A percentile compares a stretch with the other conserved stretches of the same genome.
Evolutionary conservation across 64 coral and sea anemone species (phyloP).

Genomic region (Stylophora pistillata): DNA sequence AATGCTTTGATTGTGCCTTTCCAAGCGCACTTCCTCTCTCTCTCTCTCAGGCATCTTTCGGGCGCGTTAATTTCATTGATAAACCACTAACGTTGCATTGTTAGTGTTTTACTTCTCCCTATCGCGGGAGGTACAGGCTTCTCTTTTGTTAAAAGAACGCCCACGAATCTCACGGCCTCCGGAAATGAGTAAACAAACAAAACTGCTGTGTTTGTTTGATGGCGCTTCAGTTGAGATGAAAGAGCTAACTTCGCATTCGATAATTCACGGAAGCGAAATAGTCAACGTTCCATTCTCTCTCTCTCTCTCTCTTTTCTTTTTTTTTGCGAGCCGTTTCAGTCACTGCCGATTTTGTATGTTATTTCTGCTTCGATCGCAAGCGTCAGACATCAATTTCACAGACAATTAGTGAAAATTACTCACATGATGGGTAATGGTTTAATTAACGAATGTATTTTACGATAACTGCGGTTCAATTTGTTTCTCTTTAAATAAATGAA

Average conservation of each 20-base stretch:
- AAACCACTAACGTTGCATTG: background rate
- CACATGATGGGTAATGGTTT: background rate
- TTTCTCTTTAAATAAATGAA: conserved; percentile 23
- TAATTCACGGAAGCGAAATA: background rate
- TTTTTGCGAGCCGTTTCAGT: background rate
- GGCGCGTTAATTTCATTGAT: background rate
- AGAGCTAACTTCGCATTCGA: background rate
- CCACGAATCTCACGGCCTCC: background rate
- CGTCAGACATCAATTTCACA: conserved; percentile 48
- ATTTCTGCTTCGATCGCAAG: background rate
- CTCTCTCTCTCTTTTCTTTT: background rate
- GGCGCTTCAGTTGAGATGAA: background rate
- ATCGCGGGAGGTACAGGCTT: conserved; percentile 11
- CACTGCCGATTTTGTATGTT: background rate
- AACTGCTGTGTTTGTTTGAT: conserved; percentile 35
- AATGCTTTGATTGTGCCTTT: background rate
- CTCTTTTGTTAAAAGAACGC: background rate
- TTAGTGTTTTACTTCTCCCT: background rate
- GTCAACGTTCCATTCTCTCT: background rate
- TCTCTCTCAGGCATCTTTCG: background rate
- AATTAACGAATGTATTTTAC: background rate
- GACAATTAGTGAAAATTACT: conserved; percentile 18
- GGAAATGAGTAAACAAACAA: conserved; percentile 49
- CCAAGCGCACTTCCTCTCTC: background rate
- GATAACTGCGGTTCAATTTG: background rate